Conservation (phyloP, 2,113 vertebrate genomes). For the Chrysochloris asiatica region DNA sequence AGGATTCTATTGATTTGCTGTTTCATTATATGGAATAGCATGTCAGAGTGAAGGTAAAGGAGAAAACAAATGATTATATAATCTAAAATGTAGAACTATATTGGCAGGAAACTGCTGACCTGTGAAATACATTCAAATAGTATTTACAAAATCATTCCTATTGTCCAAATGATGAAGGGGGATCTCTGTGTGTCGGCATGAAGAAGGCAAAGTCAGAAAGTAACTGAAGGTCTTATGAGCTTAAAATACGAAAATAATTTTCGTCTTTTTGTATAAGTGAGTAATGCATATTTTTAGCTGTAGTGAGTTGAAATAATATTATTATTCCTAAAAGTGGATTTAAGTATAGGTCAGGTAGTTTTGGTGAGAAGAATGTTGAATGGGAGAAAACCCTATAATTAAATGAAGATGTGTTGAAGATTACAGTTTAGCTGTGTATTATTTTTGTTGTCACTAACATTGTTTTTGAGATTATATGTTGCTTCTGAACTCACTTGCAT, state of each 20-base stretch:
- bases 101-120: slow-evolving; percentile 51
- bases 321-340: not conserved
- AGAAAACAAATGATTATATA: slow-evolving; percentile 71
- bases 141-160: slow-evolving; percentile 34
- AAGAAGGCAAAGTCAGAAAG: not conserved
- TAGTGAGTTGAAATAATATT: not conserved
- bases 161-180: slow-evolving; percentile 46
- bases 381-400: not conserved
- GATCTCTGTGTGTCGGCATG: not conserved
- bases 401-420: not conserved
- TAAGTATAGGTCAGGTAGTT: not conserved
- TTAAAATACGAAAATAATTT: slow-evolving; percentile 21
- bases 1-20: slow-evolving; percentile 66
- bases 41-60: slow-evolving; percentile 40
- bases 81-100: slow-evolving; percentile 63
- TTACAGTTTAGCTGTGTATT: not conserved
- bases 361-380: not conserved
- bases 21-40: slow-evolving; percentile 62
- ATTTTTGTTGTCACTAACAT: not conserved
- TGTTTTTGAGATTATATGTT: not conserved
- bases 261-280: not conserved
- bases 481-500: not conserved
- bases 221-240: not conserved
- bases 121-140: slow-evolving; percentile 59
- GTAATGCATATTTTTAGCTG: not conserved